Percentiles rank a stretch among this genome's conserved stretches.
These are phyloP conservation scores for Oncorhynchus clarkii DNA, from an alignment of 2,113 vertebrate species.

Conservation along the genomic window DNA sequence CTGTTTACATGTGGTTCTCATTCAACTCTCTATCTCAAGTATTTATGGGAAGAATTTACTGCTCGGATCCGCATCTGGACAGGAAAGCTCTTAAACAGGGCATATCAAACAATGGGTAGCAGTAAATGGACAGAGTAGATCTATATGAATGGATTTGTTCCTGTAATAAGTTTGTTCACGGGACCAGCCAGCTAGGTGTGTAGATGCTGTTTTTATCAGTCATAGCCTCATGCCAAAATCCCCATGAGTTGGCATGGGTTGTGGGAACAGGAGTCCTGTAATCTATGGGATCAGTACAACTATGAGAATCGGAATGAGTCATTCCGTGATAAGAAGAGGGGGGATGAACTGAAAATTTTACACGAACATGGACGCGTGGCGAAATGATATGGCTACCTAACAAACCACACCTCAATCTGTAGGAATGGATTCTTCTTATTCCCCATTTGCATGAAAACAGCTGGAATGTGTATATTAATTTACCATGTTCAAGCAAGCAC, in stretches of 20 bases:
- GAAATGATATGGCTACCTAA: neutral
- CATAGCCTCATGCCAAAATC: neutral
- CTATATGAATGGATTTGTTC: too few relatives aligned
- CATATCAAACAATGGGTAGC: conserved; percentile 50
- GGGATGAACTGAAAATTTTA: too few relatives aligned
- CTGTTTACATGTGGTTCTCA: conserved; percentile 71
- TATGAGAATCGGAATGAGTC: neutral
- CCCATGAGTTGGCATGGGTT: neutral
- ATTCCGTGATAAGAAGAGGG: neutral
- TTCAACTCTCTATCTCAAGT: conserved; percentile 60
- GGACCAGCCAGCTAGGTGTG: neutral
- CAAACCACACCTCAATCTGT: conserved; percentile 6
- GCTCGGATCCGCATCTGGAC: conserved; percentile 46
- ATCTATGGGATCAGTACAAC: neutral
- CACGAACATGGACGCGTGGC: neutral
- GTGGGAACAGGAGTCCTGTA: neutral
- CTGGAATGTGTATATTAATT: too few relatives aligned
- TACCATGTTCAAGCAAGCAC: too few relatives aligned
- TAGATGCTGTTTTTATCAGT: neutral
- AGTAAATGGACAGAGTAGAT: conserved; percentile 13
- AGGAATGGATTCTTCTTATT: neutral
- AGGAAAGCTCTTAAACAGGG: conserved; percentile 51
- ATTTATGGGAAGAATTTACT: conserved; percentile 74
- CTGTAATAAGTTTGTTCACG: too few relatives aligned
- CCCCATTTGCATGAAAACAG: neutral